These are phyloP conservation scores for Vireo griseus DNA, from an alignment of 2,797 vertebrate genomes.

Conservation along the genomic window DNA sequence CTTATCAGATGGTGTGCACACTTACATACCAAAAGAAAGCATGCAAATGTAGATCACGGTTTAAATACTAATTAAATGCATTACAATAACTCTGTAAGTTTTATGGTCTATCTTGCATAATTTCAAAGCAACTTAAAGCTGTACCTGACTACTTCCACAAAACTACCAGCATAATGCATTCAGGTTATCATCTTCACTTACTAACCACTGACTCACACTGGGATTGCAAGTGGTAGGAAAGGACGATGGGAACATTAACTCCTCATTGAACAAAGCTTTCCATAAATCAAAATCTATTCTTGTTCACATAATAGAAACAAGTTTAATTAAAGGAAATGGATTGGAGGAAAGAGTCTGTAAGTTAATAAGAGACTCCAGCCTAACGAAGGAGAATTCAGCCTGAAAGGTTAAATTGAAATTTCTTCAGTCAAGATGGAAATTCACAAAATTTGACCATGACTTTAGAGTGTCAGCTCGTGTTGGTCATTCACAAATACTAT, in stretches of 20 bases:
- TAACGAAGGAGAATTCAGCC: neutral
- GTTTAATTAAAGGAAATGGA: neutral
- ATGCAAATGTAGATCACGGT: slow-evolving; percentile 38
- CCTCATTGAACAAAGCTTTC: neutral
- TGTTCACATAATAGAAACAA: neutral
- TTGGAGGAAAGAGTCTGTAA: neutral
- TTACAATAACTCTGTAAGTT: neutral
- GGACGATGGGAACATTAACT: neutral
- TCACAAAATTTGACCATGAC: neutral
- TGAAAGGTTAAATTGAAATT: neutral
- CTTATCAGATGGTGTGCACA: slow-evolving; percentile 32
- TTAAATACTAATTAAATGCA: slow-evolving; percentile 38
- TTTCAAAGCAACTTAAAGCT: neutral
- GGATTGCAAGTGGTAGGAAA: neutral
- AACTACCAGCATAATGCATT: neutral
- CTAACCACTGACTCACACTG: neutral
- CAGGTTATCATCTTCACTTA: neutral
- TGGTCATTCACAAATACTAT: neutral
- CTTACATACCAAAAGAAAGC: slow-evolving; percentile 29
- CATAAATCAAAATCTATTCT: slow-evolving; percentile 15
- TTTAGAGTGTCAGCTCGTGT: neutral
- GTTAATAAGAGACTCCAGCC: neutral
- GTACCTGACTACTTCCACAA: neutral
- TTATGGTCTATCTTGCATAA: neutral
- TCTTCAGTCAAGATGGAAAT: neutral